Evolutionary conservation across 2,113 vertebrate species (phyloP).

Genomic region (Vulpes ferrilata): DNA sequence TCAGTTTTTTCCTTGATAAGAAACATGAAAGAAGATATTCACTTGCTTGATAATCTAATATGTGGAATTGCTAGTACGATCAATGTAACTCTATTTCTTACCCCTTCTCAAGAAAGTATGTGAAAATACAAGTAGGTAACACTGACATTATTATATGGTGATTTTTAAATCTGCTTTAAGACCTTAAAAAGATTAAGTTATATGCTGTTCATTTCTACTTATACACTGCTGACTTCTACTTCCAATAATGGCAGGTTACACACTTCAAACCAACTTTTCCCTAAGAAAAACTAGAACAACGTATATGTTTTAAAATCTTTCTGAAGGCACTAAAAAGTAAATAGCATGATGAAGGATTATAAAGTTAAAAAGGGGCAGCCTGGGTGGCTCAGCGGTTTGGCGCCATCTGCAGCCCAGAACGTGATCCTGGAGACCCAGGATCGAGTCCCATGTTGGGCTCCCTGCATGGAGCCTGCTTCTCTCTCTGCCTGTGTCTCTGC

Average conservation of each 20-base stretch:
- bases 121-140: conserved; percentile 46
- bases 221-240: background rate
- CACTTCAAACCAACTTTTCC: conserved; percentile 22
- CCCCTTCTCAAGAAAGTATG: background rate
- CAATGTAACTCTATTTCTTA: conserved; percentile 16
- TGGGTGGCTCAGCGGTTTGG: no score
- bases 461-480: no score
- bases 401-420: no score
- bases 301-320: background rate
- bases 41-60: background rate
- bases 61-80: conserved; percentile 18
- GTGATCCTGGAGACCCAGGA: no score
- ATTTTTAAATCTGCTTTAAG: conserved; percentile 20
- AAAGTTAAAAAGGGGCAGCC: background rate
- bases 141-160: conserved; percentile 17
- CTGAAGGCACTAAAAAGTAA: conserved; percentile 1
- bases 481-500: no score
- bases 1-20: background rate
- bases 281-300: conserved; percentile 35
- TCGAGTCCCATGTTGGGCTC: no score
- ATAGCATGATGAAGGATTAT: conserved; percentile 19
- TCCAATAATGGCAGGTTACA: conserved; percentile 11
- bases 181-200: conserved; percentile 4
- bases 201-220: background rate
- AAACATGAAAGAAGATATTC: conserved; percentile 25